Evolutionary conservation across 2,797 vertebrate species (phyloP), one percentile per base, ranked within the genome.

Genomic region (Ambastaia sidthimunki): DNA sequence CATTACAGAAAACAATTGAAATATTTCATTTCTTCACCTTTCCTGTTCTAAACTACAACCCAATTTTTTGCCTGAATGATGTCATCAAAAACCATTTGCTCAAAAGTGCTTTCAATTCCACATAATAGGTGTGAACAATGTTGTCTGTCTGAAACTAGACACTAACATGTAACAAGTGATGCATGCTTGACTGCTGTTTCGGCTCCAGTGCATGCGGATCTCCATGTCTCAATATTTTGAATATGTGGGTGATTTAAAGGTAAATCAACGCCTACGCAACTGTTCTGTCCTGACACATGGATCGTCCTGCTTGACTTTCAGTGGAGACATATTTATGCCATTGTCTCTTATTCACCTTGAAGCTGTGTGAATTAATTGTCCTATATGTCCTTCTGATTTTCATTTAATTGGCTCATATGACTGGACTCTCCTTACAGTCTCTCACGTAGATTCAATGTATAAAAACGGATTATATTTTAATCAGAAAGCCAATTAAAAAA

Each of bases 401-500:
- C 34, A 72, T 76, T 5, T n/a, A 57, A 55, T 67, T 2, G 5
- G 25, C 28, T 23, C 4, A 16, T 68, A 50, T 67, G 50, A 67
- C 41, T n/a, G 21, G 37, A 68, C 0, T 7, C 50, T 57, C 37
- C 60, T 52, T 23, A 7, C 23, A 67, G 60, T 71, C 69, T 15
- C 11, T 69, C 90, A 89, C 50, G 76, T 74, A 88, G 89, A 90
- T 91, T 92, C 89, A 55, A 90, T 91, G 84, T 84, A 84, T 85
- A 90, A 90, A 91, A 92, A 86, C 37, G 91, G 91, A 93, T 93
- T 93, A 92, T 86, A 85, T 85, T 69, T 76, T 87, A 89, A 87
- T 90, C 90, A 89, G 88, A 89, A 93, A 93, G 87, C 82, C 87
- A 93, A 93, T 94, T 93, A 93, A 91, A 92, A 87, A 72, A 87